Evolutionary conservation across 2,797 vertebrate species (phyloP).

Genomic region (Poecilia velifera): DNA sequence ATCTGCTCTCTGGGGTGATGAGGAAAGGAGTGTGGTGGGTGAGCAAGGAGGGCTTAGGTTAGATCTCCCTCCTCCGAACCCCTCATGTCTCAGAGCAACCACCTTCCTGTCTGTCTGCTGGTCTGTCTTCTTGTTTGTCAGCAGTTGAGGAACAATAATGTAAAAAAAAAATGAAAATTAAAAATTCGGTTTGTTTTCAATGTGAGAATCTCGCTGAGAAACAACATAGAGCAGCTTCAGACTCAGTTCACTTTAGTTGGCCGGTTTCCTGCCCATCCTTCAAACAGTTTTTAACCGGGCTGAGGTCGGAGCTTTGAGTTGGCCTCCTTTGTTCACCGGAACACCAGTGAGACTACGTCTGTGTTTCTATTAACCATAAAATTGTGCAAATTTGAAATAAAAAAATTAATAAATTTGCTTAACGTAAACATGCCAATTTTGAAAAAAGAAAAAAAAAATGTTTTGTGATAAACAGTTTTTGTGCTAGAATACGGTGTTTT

Average conservation of each 20-base stretch:
- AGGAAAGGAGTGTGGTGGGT: slow-evolving; percentile 12
- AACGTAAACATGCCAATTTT: no score
- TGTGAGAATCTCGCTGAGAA: neutral
- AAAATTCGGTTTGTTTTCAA: neutral
- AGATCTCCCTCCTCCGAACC: slow-evolving; percentile 32
- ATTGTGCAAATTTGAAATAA: no score
- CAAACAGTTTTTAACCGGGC: neutral
- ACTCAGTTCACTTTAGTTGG: neutral
- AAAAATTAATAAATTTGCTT: no score
- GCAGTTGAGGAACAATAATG: slow-evolving; percentile 5
- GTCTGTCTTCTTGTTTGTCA: slow-evolving; percentile 32
- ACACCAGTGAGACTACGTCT: neutral
- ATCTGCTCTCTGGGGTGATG: slow-evolving; percentile 67
- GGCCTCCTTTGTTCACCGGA: neutral
- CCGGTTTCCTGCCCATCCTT: neutral
- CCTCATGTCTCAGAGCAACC: slow-evolving; percentile 41
- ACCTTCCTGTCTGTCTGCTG: slow-evolving; percentile 55
- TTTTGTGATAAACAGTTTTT: no score
- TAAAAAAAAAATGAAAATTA: neutral
- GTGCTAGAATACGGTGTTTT: no score
- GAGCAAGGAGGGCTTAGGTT: slow-evolving; percentile 42
- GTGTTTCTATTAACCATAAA: no score
- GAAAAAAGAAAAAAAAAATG: no score
- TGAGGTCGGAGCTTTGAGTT: neutral
- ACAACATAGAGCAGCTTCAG: neutral